Conservation (phyloP, 2,113 vertebrate genomes). For the Rutilus rutilus region DNA sequence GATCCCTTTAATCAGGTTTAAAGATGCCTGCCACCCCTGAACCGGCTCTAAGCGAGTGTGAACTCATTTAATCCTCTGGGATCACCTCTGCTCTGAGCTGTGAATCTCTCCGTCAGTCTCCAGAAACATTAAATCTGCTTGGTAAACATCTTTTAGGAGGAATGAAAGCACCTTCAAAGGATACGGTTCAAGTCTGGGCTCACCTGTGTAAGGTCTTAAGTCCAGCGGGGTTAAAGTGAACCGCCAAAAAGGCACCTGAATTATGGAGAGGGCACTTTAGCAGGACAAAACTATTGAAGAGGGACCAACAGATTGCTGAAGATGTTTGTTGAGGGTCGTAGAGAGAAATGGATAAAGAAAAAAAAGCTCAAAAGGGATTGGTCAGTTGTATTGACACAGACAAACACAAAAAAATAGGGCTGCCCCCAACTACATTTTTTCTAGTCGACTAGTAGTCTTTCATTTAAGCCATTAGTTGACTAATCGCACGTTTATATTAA, state of each 20-base stretch:
- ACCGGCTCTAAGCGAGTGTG: constrained; percentile 21
- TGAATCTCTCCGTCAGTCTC: constrained; percentile 18
- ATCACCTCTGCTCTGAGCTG: not conserved
- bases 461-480: too few relatives aligned
- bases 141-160: constrained; percentile 46
- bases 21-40: constrained; percentile 27
- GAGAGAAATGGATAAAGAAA: not conserved
- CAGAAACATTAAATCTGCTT: constrained; percentile 30
- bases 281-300: constrained; percentile 14
- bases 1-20: constrained; percentile 50
- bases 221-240: constrained; percentile 15
- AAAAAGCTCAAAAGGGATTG: not conserved
- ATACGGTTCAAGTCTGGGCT: constrained; percentile 39
- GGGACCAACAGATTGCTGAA: not conserved
- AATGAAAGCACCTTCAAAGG: constrained; percentile 34
- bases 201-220: constrained; percentile 40
- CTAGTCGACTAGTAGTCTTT: too few relatives aligned
- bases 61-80: constrained; percentile 47
- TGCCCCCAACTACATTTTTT: too few relatives aligned
- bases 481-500: too few relatives aligned
- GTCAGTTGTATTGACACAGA: not conserved
- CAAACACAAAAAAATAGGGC: too few relatives aligned
- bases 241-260: constrained; percentile 22
- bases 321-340: not conserved
- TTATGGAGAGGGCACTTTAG: constrained; percentile 29